Evolutionary conservation across 1,140 invertebrate species (phyloP).

Genomic region (Procambarus clarkii): DNA sequence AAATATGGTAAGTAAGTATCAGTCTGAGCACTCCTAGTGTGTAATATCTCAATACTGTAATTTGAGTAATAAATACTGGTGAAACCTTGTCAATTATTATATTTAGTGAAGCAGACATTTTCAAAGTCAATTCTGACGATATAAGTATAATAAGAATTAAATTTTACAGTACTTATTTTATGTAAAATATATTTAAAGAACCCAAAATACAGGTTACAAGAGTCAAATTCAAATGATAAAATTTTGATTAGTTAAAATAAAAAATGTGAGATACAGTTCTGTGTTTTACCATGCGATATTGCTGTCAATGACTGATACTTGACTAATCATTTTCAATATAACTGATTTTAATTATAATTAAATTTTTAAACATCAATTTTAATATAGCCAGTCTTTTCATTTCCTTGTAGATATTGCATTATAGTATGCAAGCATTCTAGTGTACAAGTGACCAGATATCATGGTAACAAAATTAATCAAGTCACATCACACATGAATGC

Average conservation of each 20-base stretch:
- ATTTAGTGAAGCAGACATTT: too few species aligned
- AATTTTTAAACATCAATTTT: background rate
- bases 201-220: background rate
- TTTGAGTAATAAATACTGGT: too few species aligned
- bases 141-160: too few species aligned
- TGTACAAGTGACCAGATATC: background rate
- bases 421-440: background rate
- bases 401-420: background rate
- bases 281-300: background rate
- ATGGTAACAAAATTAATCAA: background rate
- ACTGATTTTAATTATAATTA: background rate
- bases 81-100: too few species aligned
- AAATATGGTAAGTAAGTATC: conserved; percentile 3
- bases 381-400: background rate
- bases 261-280: too few species aligned
- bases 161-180: too few species aligned
- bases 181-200: too few species aligned
- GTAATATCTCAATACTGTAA: too few species aligned
- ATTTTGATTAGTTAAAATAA: background rate
- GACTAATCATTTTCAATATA: background rate
- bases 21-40: background rate
- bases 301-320: background rate
- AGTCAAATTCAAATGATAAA: background rate
- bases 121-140: too few species aligned
- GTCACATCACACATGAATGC: background rate